Conservation (phyloP, 2,797 vertebrate genomes). For the Mormyrops attenuatus region DNA sequence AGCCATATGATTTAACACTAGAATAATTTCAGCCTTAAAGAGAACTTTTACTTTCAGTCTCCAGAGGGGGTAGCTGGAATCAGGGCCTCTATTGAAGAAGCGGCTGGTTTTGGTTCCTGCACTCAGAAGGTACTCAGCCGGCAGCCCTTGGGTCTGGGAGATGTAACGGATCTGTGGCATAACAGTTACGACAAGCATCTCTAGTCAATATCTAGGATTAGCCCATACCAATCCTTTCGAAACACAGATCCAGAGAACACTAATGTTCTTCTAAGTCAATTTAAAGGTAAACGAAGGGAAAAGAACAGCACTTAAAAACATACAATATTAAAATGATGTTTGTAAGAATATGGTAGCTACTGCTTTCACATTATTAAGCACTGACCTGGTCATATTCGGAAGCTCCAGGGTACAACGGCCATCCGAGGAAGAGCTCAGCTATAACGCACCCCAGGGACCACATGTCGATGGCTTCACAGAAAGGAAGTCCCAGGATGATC, state of each 20-base stretch:
- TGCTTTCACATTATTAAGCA: not conserved
- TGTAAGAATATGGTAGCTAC: not conserved
- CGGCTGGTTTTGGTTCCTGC: slow-evolving; percentile 96
- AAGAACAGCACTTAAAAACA: not conserved
- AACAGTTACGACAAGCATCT: not conserved
- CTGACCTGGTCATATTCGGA: slow-evolving; percentile 97
- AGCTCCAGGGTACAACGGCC: slow-evolving; percentile 95
- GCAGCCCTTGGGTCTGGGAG: slow-evolving; percentile 96
- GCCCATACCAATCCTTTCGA: not conserved
- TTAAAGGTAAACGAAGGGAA: not conserved
- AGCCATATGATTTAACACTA: not conserved
- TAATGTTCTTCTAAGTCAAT: not conserved
- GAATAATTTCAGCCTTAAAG: not conserved
- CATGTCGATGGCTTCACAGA: slow-evolving; percentile 98
- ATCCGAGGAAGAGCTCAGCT: slow-evolving; percentile 92
- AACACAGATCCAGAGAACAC: not conserved
- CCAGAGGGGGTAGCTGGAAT: slow-evolving; percentile 92
- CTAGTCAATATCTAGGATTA: not conserved
- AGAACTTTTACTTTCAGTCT: slow-evolving; percentile 78
- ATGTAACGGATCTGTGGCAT: slow-evolving; percentile 87
- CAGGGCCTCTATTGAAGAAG: slow-evolving; percentile 95
- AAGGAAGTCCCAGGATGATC: slow-evolving; percentile 92
- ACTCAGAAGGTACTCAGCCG: slow-evolving; percentile 93
- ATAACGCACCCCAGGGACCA: slow-evolving; percentile 98
- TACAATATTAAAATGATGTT: not conserved